Evolutionary conservation across 1,140 invertebrate species (phyloP), one percentile per base, ranked within the genome.

Genomic region (Belonocnema kinseyi): DNA sequence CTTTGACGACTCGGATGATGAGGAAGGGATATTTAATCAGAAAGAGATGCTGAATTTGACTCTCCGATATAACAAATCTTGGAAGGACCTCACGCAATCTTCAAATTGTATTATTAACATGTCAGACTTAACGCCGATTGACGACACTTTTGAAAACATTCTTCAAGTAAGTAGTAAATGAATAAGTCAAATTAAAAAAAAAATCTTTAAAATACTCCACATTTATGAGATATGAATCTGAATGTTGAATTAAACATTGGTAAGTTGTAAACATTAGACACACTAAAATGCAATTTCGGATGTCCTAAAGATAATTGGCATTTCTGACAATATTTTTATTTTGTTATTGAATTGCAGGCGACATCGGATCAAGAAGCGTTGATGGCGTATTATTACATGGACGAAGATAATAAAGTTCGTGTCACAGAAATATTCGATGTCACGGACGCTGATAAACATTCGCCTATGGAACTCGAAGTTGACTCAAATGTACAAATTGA

Each of bases 341-440:
- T 76, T 73, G 33, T 17, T 40, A 40, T 77, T 61, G 21, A 61
- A 71, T 50, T 77, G 14, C 33, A 90, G 90, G 95, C 96, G 73
- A 96, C 97, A 10, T 92, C 95, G 50, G 95, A 97, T 80, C 95
- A 97, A 87, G 97, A 98, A 82, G 95, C 97, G 8, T 90, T 97
- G 2, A 96, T 98, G 93, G 95, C 97, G 0, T 98, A 96, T 90
- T 97, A 98, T 91, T 98, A 98, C 86, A 94, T 96, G 86, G 95
- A 97, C 85, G 95, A 96, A 85, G 94, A 96, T 86, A 96, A 97
- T 88, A 95, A 96, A 92, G 94, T 95, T 82, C 96, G 96, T 89
- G 94, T 97, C 77, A 97, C 96, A 3, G 96, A 97, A 92, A 97
- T 97, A 82, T 97, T 96, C 86, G 96, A 97, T 87, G 94, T 97